These are phyloP conservation scores for Andrena bucephala DNA, from an alignment of 2,888 invertebrate species.

Conservation along the genomic window DNA sequence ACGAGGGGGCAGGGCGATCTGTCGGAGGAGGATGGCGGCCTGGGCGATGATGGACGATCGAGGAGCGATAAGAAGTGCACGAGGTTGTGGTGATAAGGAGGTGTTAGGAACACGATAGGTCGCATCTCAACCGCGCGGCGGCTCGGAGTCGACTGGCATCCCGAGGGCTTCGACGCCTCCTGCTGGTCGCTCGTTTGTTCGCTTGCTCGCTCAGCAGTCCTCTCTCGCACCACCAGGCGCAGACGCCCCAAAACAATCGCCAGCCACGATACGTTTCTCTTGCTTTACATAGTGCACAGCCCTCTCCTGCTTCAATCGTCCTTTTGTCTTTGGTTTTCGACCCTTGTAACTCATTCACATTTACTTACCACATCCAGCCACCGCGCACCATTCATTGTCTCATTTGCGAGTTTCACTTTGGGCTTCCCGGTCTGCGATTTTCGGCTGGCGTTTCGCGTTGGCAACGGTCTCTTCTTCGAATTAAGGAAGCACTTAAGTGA, in stretches of 20 bases:
- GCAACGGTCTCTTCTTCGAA: neutral
- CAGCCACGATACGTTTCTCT: slow-evolving; percentile 43
- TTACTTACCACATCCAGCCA: neutral
- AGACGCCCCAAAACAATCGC: slow-evolving; percentile 73
- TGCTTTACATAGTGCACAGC: slow-evolving; percentile 2
- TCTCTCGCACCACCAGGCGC: slow-evolving; percentile 67
- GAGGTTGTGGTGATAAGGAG: slow-evolving; percentile 51
- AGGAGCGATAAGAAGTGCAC: slow-evolving; percentile 45
- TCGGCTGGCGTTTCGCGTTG: neutral
- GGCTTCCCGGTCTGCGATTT: neutral
- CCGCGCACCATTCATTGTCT: neutral
- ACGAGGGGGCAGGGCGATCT: neutral
- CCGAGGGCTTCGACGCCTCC: slow-evolving; percentile 71
- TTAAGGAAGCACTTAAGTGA: too few relatives aligned
- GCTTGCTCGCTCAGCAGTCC: slow-evolving; percentile 45
- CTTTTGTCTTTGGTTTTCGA: neutral
- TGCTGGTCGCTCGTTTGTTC: slow-evolving; percentile 55
- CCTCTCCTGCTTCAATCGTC: neutral
- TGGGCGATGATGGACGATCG: slow-evolving; percentile 3
- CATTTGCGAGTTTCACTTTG: neutral
- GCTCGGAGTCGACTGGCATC: slow-evolving; percentile 81
- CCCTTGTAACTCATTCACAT: neutral
- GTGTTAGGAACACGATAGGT: slow-evolving; percentile 50
- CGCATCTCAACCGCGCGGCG: slow-evolving; percentile 77
- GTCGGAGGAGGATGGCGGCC: neutral